Percentiles rank a stretch among this genome's conserved stretches.
Conservation (phyloP, 2,888 invertebrate genomes). For the Alsophila aescularia region DNA sequence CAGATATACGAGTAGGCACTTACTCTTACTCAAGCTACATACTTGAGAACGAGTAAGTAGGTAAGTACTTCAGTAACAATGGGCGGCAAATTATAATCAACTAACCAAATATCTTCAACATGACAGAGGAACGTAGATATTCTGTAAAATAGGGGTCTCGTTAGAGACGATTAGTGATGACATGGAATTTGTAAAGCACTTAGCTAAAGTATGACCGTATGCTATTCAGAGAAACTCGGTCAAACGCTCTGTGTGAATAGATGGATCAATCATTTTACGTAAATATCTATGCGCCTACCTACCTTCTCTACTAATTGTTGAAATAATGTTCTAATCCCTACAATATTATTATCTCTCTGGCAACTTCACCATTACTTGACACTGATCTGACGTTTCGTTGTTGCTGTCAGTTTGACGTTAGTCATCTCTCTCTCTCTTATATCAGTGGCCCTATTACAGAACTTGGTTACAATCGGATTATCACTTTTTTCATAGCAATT, state of each 20-base stretch:
- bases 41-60: neutral
- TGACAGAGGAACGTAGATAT: conserved; percentile 22
- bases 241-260: neutral
- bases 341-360: too few species aligned
- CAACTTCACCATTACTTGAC: too few species aligned
- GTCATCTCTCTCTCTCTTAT: too few species aligned
- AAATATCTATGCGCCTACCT: too few species aligned
- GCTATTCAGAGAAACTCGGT: neutral
- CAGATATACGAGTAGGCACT: conserved; percentile 2
- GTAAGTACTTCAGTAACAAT: conserved; percentile 17
- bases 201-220: neutral
- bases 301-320: too few species aligned
- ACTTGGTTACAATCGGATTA: too few species aligned
- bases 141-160: conserved; percentile 6
- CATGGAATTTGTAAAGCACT: conserved; percentile 2
- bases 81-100: conserved; percentile 20
- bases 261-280: neutral
- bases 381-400: too few species aligned
- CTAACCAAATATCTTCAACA: conserved; percentile 16
- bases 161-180: conserved; percentile 13
- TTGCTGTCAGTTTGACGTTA: too few species aligned
- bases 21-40: too few species aligned
- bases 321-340: too few species aligned
- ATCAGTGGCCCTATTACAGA: too few species aligned
- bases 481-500: too few species aligned